Percentiles rank a stretch among this genome's conserved stretches.
Conservation (phyloP, 2,797 vertebrate species). For the Linurgus olivaceus region DNA sequence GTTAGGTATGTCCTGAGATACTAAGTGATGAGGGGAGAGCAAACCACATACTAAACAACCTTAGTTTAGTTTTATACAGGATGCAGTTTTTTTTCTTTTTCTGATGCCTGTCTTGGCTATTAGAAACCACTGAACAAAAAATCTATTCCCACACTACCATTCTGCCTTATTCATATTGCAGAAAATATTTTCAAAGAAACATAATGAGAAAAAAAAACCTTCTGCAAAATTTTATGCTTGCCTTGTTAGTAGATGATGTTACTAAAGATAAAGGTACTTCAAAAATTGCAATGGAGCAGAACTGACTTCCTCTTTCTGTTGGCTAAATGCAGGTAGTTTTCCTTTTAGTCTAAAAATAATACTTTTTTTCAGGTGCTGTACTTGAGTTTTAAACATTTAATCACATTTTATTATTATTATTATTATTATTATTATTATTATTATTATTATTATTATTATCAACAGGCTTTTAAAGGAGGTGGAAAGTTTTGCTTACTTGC, state of each 20-base stretch:
- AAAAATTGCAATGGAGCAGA: background rate
- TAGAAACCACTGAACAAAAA: background rate
- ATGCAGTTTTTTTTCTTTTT: background rate
- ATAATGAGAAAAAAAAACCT: background rate
- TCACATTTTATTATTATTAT: no score
- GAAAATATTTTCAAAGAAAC: background rate
- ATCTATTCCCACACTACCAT: accelerated
- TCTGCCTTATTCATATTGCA: background rate
- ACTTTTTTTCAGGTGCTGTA: background rate
- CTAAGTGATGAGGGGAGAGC: background rate
- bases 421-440: no score
- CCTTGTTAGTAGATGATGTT: background rate
- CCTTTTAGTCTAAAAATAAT: background rate
- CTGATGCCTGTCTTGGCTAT: background rate
- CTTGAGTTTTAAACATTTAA: background rate
- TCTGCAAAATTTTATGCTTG: background rate
- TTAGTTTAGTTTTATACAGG: background rate
- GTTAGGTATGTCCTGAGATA: background rate
- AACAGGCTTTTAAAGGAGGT: background rate
- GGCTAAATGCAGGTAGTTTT: background rate
- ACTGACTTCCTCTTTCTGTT: background rate
- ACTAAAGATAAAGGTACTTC: background rate
- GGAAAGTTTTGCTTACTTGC: background rate
- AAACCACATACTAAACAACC: background rate
- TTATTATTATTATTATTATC: background rate